phyloP scores from a whole-genome alignment of 2,888 invertebrate species.

The Ophioninae sp. region DNA sequence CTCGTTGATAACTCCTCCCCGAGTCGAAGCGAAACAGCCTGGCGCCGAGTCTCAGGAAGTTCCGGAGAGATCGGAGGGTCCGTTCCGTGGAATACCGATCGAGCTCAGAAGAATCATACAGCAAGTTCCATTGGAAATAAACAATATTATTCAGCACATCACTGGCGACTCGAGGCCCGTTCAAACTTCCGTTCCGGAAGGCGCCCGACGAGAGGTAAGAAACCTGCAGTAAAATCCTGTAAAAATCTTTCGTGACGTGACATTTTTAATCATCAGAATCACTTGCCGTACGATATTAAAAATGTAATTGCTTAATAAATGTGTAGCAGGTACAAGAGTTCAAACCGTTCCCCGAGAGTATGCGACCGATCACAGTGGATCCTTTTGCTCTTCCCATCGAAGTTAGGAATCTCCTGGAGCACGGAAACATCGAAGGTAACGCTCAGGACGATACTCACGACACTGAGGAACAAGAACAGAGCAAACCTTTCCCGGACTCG shows the following conservation, averaged over 20 bases:
- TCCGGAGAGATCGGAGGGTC: constrained; percentile 74
- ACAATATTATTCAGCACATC: constrained; percentile 77
- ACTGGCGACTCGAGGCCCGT: constrained; percentile 72
- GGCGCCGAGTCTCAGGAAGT: constrained; percentile 61
- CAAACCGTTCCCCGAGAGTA: constrained; percentile 75
- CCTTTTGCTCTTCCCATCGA: constrained; percentile 76
- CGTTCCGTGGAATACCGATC: constrained; percentile 79
- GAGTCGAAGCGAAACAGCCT: constrained; percentile 68
- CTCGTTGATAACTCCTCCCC: constrained; percentile 71
- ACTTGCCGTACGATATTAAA: too few relatives aligned
- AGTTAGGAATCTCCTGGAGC: constrained; percentile 75
- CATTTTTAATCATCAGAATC: too few relatives aligned
- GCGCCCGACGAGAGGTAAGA: constrained; percentile 74
- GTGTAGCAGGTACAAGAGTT: constrained; percentile 73
- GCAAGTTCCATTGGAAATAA: constrained; percentile 76
- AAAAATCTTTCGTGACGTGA: too few relatives aligned
- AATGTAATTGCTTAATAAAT: background rate
- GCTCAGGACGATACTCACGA: constrained; percentile 68
- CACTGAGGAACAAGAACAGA: constrained; percentile 72
- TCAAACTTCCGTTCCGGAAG: constrained; percentile 72
- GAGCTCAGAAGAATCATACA: constrained; percentile 76
- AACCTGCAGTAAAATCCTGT: background rate
- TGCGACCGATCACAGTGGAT: constrained; percentile 73
- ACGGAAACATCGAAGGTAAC: constrained; percentile 76
- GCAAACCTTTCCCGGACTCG: constrained; percentile 72